Evolutionary conservation across 2,888 invertebrate species (phyloP).

Genomic region (Gibbula magus): DNA sequence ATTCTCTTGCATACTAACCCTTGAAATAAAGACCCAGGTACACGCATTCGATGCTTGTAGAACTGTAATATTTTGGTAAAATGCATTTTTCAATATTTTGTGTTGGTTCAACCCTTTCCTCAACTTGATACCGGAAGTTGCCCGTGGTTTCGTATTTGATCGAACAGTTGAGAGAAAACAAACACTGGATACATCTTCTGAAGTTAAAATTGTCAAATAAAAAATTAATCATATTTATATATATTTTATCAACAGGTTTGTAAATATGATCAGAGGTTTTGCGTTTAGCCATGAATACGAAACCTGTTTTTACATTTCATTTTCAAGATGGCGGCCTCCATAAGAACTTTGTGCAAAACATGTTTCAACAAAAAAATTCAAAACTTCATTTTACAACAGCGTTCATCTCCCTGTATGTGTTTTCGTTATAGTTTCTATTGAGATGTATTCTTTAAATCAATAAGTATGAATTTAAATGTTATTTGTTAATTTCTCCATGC

Average conservation of each 20-base stretch:
- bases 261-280: not conserved
- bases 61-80: slow-evolving; percentile 35
- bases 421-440: not conserved
- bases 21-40: slow-evolving; percentile 29
- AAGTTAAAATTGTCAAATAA: not conserved
- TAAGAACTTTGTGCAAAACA: slow-evolving; percentile 8
- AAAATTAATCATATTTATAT: too few relatives aligned
- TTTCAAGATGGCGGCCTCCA: slow-evolving; percentile 21
- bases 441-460: not conserved
- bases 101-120: too few relatives aligned
- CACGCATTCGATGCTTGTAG: slow-evolving; percentile 31
- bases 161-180: not conserved
- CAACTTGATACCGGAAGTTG: not conserved
- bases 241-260: too few relatives aligned
- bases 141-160: not conserved
- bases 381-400: not conserved
- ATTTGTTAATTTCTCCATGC: too few relatives aligned
- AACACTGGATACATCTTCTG: not conserved
- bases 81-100: slow-evolving; percentile 22
- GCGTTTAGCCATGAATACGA: not conserved
- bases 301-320: not conserved
- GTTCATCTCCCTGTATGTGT: not conserved
- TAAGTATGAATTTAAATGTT: too few relatives aligned
- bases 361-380: not conserved
- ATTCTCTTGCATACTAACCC: slow-evolving; percentile 26